Evolutionary conservation across 2,888 invertebrate genomes (phyloP), one percentile per base, ranked within the genome.

Genomic region (Drosophila longiperda): DNA sequence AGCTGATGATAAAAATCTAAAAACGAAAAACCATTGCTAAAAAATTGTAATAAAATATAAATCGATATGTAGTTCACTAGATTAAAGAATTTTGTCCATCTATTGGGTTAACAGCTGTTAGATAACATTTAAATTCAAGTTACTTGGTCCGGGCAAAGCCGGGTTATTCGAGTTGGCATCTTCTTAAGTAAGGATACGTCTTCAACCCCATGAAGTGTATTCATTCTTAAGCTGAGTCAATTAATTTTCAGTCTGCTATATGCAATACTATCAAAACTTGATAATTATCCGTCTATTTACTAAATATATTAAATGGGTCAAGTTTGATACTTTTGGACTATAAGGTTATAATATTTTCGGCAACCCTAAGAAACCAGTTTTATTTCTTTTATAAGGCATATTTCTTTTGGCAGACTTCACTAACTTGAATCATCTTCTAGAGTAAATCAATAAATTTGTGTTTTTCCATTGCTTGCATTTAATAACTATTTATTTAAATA

Each of bases 401-500:
- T 42, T 12, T n/a, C 11, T 12, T 12, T 20, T 3, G 12, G 6
- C 20, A n/a, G 2, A 29, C 34, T 38, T 49, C 17, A 26, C 17
- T 12, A 26, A 29, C 8, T 58, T 58, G 58, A 7, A 45, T 7
- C 3, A 7, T 1, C 7, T 1, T 23, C 8, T 8, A 15, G 15
- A 45, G 23, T 45, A 23, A 45, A 23, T 45, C 15, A 45, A 23
- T 8, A 15, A 15, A 15, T 15, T 45, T 23, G 15, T 17, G 1
- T 55, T 40, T 68, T 23, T 38, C 23, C 60, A 58, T 79, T 70
- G 68, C 49, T 74, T 84, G 88, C 88, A 75, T 53, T 80, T 69
- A 77, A 54, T 36, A 1, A 53, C 73, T 85, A 85, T 79, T 78
- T 79, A 77, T 85, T 83, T 65, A 63, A 55, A 58, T 66, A 8